Conservation (phyloP, 1,140 invertebrate genomes). For the Hypsibius dujardini region DNA sequence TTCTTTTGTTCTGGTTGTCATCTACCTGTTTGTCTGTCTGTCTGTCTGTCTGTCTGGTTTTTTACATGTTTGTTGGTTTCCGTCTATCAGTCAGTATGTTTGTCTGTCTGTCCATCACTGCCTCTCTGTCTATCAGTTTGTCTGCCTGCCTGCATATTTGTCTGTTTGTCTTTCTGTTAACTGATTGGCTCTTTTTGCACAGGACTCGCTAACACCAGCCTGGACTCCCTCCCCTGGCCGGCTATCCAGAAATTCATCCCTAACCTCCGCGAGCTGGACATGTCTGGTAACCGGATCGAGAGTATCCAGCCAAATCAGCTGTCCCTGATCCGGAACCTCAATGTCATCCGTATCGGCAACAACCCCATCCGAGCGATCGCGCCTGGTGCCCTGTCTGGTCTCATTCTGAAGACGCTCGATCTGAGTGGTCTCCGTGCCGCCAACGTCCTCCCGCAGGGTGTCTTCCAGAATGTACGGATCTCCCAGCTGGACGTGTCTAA, state of each 20-base stretch:
- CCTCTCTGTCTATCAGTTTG: too few species aligned
- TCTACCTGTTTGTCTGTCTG: too few species aligned
- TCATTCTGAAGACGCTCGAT: neutral
- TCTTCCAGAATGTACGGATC: neutral
- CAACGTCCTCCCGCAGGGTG: neutral
- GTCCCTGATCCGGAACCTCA: neutral
- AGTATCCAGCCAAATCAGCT: slow-evolving; percentile 26
- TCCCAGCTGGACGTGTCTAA: neutral
- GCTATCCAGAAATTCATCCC: slow-evolving; percentile 30
- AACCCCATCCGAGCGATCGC: neutral
- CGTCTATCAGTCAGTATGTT: too few species aligned
- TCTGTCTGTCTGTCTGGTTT: too few species aligned
- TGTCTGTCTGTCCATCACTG: too few species aligned
- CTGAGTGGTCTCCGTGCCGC: neutral
- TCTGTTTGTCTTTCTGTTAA: too few species aligned
- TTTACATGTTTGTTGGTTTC: too few species aligned
- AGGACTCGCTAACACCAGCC: neutral
- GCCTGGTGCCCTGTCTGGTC: neutral
- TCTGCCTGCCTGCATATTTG: too few species aligned
- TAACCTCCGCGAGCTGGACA: slow-evolving; percentile 47
- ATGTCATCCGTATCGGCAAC: neutral
- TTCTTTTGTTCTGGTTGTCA: too few species aligned
- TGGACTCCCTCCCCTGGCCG: neutral
- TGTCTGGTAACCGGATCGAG: slow-evolving; percentile 49
- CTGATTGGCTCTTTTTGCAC: too few species aligned